phyloP scores from a whole-genome alignment of 2,113 vertebrate species.

The Chloropsis hardwickii region DNA sequence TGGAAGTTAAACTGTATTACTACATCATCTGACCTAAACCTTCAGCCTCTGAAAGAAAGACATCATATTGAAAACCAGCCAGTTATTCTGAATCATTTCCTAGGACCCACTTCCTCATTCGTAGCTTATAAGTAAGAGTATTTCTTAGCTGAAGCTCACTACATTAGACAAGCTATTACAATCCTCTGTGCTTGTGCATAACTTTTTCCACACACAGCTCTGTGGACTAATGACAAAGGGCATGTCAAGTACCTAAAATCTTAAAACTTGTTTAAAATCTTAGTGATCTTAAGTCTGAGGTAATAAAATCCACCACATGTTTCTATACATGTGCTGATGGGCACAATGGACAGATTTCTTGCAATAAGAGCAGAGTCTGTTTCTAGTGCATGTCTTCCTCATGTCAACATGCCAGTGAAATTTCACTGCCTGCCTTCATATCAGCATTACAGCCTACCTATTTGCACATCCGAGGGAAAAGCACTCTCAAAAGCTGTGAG shows the following conservation, averaged over 20 bases:
- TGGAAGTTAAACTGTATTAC: background rate
- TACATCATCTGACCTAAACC: background rate
- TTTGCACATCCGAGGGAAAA: background rate
- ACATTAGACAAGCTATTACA: background rate
- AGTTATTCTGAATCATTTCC: background rate
- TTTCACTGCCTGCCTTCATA: background rate
- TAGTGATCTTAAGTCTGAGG: background rate
- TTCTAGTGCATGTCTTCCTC: background rate
- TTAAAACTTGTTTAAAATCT: background rate
- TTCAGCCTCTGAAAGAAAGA: background rate
- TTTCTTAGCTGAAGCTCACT: background rate
- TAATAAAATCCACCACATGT: background rate
- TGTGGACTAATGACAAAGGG: accelerated
- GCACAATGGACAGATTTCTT: background rate
- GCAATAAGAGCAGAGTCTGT: background rate
- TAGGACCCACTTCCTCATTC: background rate
- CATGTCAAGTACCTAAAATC: background rate
- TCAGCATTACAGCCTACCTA: background rate
- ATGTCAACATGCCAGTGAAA: background rate
- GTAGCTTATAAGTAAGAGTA: background rate
- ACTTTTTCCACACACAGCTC: background rate
- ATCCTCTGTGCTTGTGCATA: background rate
- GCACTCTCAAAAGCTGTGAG: background rate
- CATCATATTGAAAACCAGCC: background rate
- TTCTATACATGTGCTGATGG: background rate